These are phyloP conservation scores for Metopolophium dirhodum DNA, from an alignment of 1,140 invertebrate genomes.

Conservation along the genomic window DNA sequence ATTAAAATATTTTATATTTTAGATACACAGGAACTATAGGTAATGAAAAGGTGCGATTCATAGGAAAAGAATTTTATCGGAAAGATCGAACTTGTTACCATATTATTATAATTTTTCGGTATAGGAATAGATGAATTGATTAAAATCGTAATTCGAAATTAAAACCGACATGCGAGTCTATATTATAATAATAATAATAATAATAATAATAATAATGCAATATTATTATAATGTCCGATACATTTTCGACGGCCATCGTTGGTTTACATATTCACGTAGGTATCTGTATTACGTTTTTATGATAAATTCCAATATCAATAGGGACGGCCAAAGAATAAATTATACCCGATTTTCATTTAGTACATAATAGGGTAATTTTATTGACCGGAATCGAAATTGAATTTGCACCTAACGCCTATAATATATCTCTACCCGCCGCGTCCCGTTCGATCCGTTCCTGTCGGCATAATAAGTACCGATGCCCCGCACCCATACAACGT, in stretches of 20 bases:
- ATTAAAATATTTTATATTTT: not conserved
- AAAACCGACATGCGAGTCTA: not conserved
- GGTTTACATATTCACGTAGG: not conserved
- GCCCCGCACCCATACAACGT: too few species aligned
- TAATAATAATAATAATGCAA: not conserved
- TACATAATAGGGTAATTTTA: constrained; percentile 24
- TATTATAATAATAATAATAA: not conserved
- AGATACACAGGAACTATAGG: not conserved
- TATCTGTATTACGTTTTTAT: constrained; percentile 5
- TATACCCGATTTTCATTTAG: constrained; percentile 24
- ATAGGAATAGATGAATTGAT: not conserved
- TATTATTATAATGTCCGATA: not conserved
- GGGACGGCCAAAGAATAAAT: not conserved
- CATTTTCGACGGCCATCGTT: not conserved
- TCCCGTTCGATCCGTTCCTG: not conserved
- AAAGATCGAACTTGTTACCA: not conserved
- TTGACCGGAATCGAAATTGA: constrained; percentile 23
- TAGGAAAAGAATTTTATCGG: not conserved
- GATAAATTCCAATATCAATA: constrained; percentile 22
- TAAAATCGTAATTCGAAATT: not conserved
- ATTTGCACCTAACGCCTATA: constrained; percentile 21
- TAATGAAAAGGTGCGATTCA: not conserved
- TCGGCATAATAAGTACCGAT: not conserved
- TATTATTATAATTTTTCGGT: not conserved
- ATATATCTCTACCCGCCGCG: not conserved